These are phyloP conservation scores for Orchesella flavescens DNA, from an alignment of 2,888 invertebrate species.

Conservation along the genomic window DNA sequence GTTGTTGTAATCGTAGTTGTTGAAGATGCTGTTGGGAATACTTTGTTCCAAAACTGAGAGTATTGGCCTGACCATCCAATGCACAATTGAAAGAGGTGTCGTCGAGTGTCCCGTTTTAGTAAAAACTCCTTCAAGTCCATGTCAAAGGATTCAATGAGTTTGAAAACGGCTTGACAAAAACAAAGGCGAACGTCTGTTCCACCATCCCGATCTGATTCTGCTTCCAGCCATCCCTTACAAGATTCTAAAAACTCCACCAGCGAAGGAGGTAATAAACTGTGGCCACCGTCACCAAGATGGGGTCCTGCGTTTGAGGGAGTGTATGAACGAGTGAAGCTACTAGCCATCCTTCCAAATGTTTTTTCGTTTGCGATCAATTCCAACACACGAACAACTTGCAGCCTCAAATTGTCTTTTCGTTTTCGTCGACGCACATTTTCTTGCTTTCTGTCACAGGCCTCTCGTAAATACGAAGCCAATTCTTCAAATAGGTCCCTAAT, in stretches of 20 bases:
- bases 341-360: constrained; percentile 81
- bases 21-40: constrained; percentile 33
- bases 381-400: constrained; percentile 92
- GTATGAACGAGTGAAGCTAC: constrained; percentile 47
- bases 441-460: constrained; percentile 97
- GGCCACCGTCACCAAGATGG: constrained; percentile 63
- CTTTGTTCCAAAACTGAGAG: constrained; percentile 78
- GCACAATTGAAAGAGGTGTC: constrained; percentile 92
- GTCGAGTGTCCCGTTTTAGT: constrained; percentile 88
- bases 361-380: constrained; percentile 93
- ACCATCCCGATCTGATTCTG: constrained; percentile 70
- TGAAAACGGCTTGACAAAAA: constrained; percentile 68
- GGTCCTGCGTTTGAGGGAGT: constrained; percentile 66
- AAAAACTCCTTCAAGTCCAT: constrained; percentile 78
- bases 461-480: constrained; percentile 89
- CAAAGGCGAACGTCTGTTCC: constrained; percentile 70
- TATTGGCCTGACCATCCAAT: constrained; percentile 95
- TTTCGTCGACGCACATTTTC: constrained; percentile 94
- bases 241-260: constrained; percentile 70
- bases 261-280: constrained; percentile 61
- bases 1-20: constrained; percentile 49
- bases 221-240: constrained; percentile 70
- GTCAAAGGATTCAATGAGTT: constrained; percentile 68
- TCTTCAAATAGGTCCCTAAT: constrained; percentile 96
- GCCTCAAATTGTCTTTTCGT: constrained; percentile 90